These are phyloP conservation scores for Hydrolagus affinis DNA, from an alignment of 2,113 vertebrate species.

Conservation along the genomic window DNA sequence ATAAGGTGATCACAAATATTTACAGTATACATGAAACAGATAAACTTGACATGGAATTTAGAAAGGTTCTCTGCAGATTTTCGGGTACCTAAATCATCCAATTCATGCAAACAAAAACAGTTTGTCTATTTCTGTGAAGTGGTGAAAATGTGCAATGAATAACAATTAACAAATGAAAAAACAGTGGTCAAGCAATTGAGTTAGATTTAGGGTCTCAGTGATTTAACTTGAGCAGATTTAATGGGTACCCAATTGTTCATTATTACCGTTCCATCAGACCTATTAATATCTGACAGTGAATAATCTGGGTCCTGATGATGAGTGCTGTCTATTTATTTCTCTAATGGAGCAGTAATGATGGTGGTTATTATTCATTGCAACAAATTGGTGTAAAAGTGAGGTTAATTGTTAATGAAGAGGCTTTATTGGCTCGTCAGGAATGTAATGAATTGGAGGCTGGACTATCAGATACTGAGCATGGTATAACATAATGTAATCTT, in stretches of 20 bases:
- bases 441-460: slow-evolving; percentile 20
- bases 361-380: slow-evolving; percentile 29
- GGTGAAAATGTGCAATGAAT: slow-evolving; percentile 48
- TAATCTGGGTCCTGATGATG: slow-evolving; percentile 15
- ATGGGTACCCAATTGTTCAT: slow-evolving; percentile 54
- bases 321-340: slow-evolving; percentile 21
- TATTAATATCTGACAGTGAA: slow-evolving; percentile 35
- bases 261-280: slow-evolving; percentile 55
- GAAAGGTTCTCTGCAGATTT: slow-evolving; percentile 15
- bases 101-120: slow-evolving; percentile 35
- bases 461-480: slow-evolving; percentile 16
- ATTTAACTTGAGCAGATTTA: slow-evolving; percentile 61
- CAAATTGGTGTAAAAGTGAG: slow-evolving; percentile 22
- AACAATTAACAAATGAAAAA: slow-evolving; percentile 60
- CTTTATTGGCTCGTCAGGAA: slow-evolving; percentile 7
- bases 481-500: not conserved
- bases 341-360: slow-evolving; percentile 25
- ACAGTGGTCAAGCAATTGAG: slow-evolving; percentile 46
- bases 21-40: not conserved
- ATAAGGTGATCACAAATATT: not conserved
- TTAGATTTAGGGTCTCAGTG: slow-evolving; percentile 52
- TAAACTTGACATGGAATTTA: not conserved
- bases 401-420: slow-evolving; percentile 29
- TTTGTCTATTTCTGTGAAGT: slow-evolving; percentile 46
- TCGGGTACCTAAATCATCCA: not conserved